Percentiles rank a stretch among this genome's conserved stretches.
Evolutionary conservation across 2,797 vertebrate species (phyloP).

Genomic region (Notolepis coatsorum): DNA sequence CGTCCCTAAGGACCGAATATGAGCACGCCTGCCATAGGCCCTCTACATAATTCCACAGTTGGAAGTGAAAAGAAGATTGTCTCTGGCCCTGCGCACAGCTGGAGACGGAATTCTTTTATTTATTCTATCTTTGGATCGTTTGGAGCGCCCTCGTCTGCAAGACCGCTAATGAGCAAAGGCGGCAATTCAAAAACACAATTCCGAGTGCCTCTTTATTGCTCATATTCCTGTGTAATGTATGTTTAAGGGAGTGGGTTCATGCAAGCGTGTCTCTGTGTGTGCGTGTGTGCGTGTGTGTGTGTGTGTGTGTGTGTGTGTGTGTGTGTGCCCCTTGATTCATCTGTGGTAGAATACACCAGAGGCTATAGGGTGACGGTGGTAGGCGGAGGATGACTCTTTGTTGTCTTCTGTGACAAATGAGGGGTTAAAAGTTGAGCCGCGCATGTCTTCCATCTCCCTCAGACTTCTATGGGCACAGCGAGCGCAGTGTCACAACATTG

Average conservation of each 20-base stretch:
- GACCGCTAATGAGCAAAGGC: no score
- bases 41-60: not conserved
- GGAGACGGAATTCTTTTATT: no score
- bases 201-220: constrained; percentile 12
- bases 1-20: constrained; percentile 16
- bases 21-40: constrained; percentile 38
- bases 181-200: no score
- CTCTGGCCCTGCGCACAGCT: no score
- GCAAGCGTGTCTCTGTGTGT: no score
- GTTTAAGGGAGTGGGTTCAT: no score
- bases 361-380: constrained; percentile 9
- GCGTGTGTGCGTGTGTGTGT: not conserved
- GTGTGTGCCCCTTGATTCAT: constrained; percentile 17
- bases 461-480: constrained; percentile 33
- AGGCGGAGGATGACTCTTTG: constrained; percentile 43
- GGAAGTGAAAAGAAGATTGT: no score
- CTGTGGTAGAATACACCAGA: constrained; percentile 1
- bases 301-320: constrained; percentile 13
- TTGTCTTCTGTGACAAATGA: constrained; percentile 53
- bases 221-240: not conserved
- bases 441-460: constrained; percentile 51
- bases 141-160: no score
- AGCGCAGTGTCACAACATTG: constrained; percentile 30
- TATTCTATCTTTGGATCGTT: no score
- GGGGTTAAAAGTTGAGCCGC: constrained; percentile 63